Percentiles rank a stretch among this genome's conserved stretches.
phyloP scores from a whole-genome alignment of 2,797 vertebrate species.

The Esox lucius region DNA sequence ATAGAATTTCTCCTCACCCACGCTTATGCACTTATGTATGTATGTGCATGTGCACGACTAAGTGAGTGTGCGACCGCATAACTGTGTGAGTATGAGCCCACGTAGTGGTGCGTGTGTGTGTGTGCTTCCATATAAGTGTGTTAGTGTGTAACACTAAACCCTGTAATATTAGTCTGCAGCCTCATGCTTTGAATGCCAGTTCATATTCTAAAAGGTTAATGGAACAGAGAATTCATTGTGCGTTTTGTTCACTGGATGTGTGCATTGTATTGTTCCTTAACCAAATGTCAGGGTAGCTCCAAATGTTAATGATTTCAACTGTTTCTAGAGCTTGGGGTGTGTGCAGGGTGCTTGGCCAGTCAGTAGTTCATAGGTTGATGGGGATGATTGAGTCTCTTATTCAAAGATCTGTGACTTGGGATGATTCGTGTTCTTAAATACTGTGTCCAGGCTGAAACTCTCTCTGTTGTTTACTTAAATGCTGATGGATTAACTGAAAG shows the following conservation, averaged over 20 bases:
- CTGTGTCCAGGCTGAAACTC: not conserved
- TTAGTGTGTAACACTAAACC: constrained; percentile 24
- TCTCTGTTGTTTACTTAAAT: not conserved
- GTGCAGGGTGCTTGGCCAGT: not conserved
- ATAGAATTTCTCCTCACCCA: not conserved
- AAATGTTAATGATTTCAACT: constrained; percentile 49
- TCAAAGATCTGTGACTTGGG: not conserved
- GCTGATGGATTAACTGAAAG: not conserved
- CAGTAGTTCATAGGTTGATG: not conserved
- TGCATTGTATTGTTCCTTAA: constrained; percentile 40
- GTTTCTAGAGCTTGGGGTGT: constrained; percentile 13
- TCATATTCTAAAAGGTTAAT: constrained; percentile 45
- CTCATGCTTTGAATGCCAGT: constrained; percentile 39
- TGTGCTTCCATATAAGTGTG: constrained; percentile 27
- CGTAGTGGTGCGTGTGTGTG: constrained; percentile 5
- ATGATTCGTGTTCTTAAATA: not conserved
- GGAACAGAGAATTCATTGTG: constrained; percentile 46
- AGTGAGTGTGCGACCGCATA: constrained; percentile 36
- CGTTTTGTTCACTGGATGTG: constrained; percentile 29
- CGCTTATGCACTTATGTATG: not conserved
- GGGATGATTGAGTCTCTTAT: not conserved
- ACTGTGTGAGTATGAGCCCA: constrained; percentile 41
- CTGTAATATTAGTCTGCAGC: constrained; percentile 17
- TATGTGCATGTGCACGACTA: constrained; percentile 17
- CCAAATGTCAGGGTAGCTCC: constrained; percentile 48